Percentiles rank a stretch among this genome's conserved stretches.
Conservation (phyloP, 2,888 invertebrate genomes). For the Trachelus tabidus region DNA sequence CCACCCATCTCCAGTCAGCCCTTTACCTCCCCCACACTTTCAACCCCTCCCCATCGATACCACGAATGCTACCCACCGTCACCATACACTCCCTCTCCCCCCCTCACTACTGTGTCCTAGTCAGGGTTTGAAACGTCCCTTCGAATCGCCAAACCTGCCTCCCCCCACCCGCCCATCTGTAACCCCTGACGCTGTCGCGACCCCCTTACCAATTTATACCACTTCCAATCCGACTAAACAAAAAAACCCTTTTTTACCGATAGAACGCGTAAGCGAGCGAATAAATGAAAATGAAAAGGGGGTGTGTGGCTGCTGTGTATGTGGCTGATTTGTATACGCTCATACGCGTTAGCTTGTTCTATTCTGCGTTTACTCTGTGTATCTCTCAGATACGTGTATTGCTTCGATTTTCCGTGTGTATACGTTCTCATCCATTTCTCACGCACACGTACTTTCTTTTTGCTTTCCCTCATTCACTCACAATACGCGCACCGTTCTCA, state of each 20-base stretch:
- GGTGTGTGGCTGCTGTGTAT: background rate
- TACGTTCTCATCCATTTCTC: slow-evolving; percentile 7
- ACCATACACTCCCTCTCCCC: slow-evolving; percentile 7
- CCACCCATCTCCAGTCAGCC: background rate
- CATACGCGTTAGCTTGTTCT: background rate
- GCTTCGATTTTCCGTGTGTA: slow-evolving; percentile 11
- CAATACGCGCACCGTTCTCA: background rate
- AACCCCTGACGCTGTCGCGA: slow-evolving; percentile 2
- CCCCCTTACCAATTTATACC: slow-evolving; percentile 44
- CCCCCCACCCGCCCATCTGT: background rate
- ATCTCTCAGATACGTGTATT: background rate
- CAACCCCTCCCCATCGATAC: slow-evolving; percentile 7
- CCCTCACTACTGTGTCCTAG: background rate
- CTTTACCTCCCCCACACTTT: slow-evolving; percentile 19
- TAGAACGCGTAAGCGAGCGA: slow-evolving; percentile 42
- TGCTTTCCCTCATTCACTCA: background rate
- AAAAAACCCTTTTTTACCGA: slow-evolving; percentile 37
- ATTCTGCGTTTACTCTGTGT: background rate
- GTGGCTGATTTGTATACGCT: background rate
- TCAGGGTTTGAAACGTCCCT: background rate
- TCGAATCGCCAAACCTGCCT: no score
- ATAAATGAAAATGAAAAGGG: slow-evolving; percentile 43
- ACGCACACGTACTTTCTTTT: background rate
- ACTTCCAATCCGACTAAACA: slow-evolving; percentile 47
- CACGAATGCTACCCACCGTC: slow-evolving; percentile 30